Conservation (phyloP, 2,113 vertebrate genomes). For the Delphinapterus leucas region DNA sequence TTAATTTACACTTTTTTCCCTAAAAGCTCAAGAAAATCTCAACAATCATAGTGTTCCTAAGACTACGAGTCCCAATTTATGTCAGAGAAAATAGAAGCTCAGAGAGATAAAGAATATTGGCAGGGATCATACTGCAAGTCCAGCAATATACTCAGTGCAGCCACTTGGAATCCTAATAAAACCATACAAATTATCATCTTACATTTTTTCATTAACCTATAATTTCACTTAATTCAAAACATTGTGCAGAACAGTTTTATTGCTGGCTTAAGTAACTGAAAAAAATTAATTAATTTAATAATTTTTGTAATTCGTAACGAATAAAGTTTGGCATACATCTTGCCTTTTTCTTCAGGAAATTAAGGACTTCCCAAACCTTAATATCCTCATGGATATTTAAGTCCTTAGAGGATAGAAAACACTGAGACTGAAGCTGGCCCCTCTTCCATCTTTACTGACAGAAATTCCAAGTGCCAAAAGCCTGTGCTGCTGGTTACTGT, state of each 20-base stretch:
- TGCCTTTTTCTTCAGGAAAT: constrained; percentile 15
- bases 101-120: neutral
- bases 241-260: neutral
- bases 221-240: constrained; percentile 50
- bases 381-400: constrained; percentile 41
- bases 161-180: constrained; percentile 39
- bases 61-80: constrained; percentile 31
- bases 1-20: constrained; percentile 26
- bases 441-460: constrained; percentile 51
- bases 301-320: constrained; percentile 24
- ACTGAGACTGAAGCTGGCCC: neutral
- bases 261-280: neutral
- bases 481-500: constrained; percentile 18
- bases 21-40: constrained; percentile 46
- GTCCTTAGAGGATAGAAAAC: constrained; percentile 23
- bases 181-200: constrained; percentile 13
- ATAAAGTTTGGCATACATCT: constrained; percentile 18
- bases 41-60: constrained; percentile 18
- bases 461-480: constrained; percentile 61
- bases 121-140: neutral
- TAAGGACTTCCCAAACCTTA: constrained; percentile 28
- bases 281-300: constrained; percentile 37
- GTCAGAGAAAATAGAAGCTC: constrained; percentile 35
- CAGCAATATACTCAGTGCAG: neutral
- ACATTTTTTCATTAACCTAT: constrained; percentile 31